phyloP scores from a whole-genome alignment of 2,888 invertebrate genomes.

The Eutolmus rufibarbis region DNA sequence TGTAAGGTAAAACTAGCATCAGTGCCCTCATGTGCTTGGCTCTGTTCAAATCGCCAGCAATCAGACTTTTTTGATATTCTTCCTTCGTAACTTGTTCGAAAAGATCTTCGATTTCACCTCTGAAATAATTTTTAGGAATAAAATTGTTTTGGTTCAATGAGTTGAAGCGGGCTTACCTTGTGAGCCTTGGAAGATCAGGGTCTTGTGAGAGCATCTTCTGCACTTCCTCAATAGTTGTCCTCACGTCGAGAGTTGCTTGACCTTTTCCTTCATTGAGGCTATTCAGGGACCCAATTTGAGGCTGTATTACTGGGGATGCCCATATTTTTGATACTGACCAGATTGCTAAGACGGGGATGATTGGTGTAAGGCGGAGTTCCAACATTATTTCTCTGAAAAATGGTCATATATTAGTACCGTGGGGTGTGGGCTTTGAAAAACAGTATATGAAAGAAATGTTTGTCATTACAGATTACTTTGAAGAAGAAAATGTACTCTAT shows the following conservation, averaged over 20 bases:
- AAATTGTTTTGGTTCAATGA: background rate
- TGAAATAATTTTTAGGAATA: slow-evolving; percentile 42
- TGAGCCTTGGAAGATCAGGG: slow-evolving; percentile 59
- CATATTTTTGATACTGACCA: background rate
- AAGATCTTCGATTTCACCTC: slow-evolving; percentile 62
- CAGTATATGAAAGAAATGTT: no score
- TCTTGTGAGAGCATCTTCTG: slow-evolving; percentile 59
- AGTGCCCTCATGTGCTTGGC: slow-evolving; percentile 62
- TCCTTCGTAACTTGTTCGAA: slow-evolving; percentile 63
- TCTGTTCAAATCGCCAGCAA: slow-evolving; percentile 58
- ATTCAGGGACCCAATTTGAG: background rate
- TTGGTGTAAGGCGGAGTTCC: background rate
- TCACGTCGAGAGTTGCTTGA: slow-evolving; percentile 53
- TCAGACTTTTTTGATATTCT: slow-evolving; percentile 60
- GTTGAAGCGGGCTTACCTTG: slow-evolving; percentile 54
- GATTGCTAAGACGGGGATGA: background rate
- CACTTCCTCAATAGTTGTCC: slow-evolving; percentile 61
- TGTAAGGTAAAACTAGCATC: slow-evolving; percentile 62
- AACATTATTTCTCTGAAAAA: background rate
- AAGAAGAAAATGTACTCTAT: no score
- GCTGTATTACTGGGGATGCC: slow-evolving; percentile 11
- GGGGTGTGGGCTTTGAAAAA: no score
- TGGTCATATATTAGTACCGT: no score
- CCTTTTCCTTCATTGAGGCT: background rate
- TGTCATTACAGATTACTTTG: no score